Evolutionary conservation across 2,113 vertebrate genomes (phyloP).

Genomic region (Macheiramphus alcinus): DNA sequence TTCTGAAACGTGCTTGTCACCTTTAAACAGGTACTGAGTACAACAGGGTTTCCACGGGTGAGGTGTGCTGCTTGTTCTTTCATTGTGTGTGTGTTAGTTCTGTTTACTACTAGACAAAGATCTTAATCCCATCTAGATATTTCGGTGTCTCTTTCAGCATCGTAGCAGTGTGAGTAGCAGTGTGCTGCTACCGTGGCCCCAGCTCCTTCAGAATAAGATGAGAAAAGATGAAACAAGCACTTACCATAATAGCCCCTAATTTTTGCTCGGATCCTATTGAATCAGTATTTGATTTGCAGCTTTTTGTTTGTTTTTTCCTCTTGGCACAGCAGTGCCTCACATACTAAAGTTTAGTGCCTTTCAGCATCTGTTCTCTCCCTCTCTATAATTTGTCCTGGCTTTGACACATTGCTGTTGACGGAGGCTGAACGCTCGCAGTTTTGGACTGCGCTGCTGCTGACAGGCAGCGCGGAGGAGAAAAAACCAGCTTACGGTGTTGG

Average conservation of each 20-base stretch:
- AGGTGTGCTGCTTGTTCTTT: conserved; percentile 4
- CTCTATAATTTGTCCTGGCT: conserved; percentile 47
- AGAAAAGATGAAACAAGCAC: conserved; percentile 5
- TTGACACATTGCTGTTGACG: conserved; percentile 44
- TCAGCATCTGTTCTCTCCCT: conserved; percentile 47
- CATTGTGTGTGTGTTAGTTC: not conserved
- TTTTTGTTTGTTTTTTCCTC: conserved; percentile 20
- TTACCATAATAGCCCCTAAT: conserved; percentile 2
- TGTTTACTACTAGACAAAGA: conserved; percentile 20
- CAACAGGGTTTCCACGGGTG: not conserved
- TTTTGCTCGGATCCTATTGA: conserved; percentile 9
- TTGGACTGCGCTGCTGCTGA: conserved; percentile 50
- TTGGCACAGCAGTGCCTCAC: not conserved
- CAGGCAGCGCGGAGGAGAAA: conserved; percentile 21
- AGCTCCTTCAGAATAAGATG: not conserved
- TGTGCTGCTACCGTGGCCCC: not conserved
- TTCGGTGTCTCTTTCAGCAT: not conserved
- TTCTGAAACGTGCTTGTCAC: conserved; percentile 1
- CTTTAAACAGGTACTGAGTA: conserved; percentile 15
- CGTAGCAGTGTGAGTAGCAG: not conserved
- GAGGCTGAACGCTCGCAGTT: conserved; percentile 50
- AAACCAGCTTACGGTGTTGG: conserved; percentile 51
- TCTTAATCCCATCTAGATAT: conserved; percentile 16
- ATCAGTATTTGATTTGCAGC: conserved; percentile 31
- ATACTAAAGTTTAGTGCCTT: conserved; percentile 69